Percentiles rank a stretch among this genome's conserved stretches.
Conservation (phyloP, 2,888 invertebrate species). For the Subacronicta megacephala region DNA sequence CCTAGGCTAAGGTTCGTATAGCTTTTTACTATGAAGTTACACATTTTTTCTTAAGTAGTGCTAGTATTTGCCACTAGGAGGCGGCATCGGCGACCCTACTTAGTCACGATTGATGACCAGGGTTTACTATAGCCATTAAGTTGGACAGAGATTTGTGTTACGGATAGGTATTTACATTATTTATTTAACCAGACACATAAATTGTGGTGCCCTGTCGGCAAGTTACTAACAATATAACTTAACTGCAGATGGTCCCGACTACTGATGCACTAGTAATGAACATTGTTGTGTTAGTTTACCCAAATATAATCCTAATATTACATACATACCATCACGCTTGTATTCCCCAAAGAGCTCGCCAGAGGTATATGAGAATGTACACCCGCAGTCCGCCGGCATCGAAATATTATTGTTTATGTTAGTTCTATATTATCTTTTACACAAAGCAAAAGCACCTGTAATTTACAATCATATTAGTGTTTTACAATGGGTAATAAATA, state of each 20-base stretch:
- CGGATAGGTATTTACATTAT: conserved; percentile 43
- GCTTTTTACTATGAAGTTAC: background rate
- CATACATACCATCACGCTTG: too few relatives aligned
- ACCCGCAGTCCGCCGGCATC: too few relatives aligned
- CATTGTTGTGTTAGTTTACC: too few relatives aligned
- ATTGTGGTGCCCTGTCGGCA: conserved; percentile 32
- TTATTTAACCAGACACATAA: conserved; percentile 40
- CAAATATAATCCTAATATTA: too few relatives aligned
- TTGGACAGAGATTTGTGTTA: conserved; percentile 47
- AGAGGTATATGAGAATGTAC: too few relatives aligned
- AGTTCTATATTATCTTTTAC: too few relatives aligned
- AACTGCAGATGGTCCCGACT: conserved; percentile 9
- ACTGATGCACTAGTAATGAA: conserved; percentile 4
- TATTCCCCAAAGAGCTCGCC: too few relatives aligned
- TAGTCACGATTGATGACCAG: conserved; percentile 39
- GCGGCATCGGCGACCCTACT: conserved; percentile 20
- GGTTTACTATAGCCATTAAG: conserved; percentile 44
- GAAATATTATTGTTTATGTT: too few relatives aligned
- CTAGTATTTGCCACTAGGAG: conserved; percentile 14
- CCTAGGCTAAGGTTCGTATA: background rate
- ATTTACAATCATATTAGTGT: background rate
- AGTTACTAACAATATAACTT: conserved; percentile 20
- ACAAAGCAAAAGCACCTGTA: too few relatives aligned
- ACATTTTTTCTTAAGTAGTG: conserved; percentile 17
- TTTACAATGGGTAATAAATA: too few relatives aligned